A percentile compares a stretch with the other conserved stretches of the same genome.
Evolutionary conservation across 2,888 invertebrate genomes (phyloP).

Genomic region (Monochamus alternatus): DNA sequence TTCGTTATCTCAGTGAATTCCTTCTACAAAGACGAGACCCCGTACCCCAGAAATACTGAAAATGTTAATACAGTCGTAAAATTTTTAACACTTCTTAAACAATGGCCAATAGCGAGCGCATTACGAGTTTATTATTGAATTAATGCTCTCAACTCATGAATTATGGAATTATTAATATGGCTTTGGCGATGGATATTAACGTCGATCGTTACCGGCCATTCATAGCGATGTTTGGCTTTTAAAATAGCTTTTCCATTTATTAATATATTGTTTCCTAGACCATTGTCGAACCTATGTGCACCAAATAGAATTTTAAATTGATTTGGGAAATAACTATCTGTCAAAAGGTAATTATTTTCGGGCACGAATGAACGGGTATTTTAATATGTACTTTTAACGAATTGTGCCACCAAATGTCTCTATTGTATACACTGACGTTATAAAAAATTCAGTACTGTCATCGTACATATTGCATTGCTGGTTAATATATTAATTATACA

Average conservation of each 20-base stretch:
- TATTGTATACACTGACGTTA: neutral
- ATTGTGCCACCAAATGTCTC: neutral
- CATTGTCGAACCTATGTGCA: neutral
- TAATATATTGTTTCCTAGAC: slow-evolving; percentile 24
- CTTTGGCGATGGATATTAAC: slow-evolving; percentile 16
- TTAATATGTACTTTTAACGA: neutral
- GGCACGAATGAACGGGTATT: neutral
- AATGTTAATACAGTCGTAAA: slow-evolving; percentile 11
- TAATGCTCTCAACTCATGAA: slow-evolving; percentile 34
- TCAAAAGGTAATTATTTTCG: neutral
- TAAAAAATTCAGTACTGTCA: slow-evolving; percentile 26
- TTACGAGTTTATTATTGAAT: slow-evolving; percentile 43
- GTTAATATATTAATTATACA: too few species aligned
- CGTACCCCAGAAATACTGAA: too few species aligned
- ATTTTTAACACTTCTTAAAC: slow-evolving; percentile 44
- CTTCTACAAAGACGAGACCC: too few species aligned
- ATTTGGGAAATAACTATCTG: neutral
- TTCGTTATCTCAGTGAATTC: too few species aligned
- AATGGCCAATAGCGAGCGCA: slow-evolving; percentile 36
- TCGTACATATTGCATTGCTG: slow-evolving; percentile 41
- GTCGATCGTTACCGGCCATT: slow-evolving; percentile 6
- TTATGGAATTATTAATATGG: slow-evolving; percentile 36
- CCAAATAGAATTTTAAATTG: slow-evolving; percentile 1
- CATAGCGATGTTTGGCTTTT: slow-evolving; percentile 15
- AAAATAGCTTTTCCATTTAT: slow-evolving; percentile 28